A percentile compares a stretch with the other conserved stretches of the same genome.
phyloP scores from a whole-genome alignment of 2,113 vertebrate genomes.

The Vireo altiloquus region DNA sequence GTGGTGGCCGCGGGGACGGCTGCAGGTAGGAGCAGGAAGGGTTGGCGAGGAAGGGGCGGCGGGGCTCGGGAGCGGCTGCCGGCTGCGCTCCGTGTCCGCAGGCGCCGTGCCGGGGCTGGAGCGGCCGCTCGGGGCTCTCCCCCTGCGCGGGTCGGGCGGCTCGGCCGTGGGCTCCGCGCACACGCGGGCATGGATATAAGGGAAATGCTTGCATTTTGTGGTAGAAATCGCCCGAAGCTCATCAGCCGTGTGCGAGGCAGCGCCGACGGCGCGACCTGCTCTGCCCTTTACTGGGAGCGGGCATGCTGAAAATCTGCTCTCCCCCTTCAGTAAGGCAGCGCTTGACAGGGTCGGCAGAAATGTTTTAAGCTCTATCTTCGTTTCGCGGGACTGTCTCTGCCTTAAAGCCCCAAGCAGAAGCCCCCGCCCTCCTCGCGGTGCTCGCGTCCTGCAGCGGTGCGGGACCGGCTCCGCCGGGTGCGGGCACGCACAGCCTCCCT shows the following conservation, averaged over 20 bases:
- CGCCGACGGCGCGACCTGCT: not conserved
- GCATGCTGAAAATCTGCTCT: not conserved
- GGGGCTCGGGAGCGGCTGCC: not conserved
- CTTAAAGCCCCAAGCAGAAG: not conserved
- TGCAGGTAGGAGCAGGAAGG: not conserved
- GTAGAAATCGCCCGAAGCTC: no score
- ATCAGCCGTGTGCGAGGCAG: not conserved
- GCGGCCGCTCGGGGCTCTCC: not conserved
- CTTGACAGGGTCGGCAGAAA: not conserved
- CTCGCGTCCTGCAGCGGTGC: not conserved
- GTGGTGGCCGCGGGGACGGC: not conserved
- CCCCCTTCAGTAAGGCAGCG: not conserved
- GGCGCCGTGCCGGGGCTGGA: not conserved
- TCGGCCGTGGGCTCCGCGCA: not conserved
- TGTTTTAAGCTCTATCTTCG: no score
- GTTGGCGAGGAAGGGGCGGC: not conserved
- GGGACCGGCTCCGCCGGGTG: not conserved
- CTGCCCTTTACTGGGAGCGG: not conserved
- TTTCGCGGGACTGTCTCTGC: not conserved
- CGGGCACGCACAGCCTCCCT: not conserved
- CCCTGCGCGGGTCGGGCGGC: not conserved
- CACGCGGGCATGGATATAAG: not conserved
- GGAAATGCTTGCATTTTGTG: not conserved
- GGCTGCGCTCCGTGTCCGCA: not conserved
- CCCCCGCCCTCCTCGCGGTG: accelerated